Evolutionary conservation across 2,113 vertebrate genomes (phyloP).

Genomic region (Aspiorhynchus laticeps): DNA sequence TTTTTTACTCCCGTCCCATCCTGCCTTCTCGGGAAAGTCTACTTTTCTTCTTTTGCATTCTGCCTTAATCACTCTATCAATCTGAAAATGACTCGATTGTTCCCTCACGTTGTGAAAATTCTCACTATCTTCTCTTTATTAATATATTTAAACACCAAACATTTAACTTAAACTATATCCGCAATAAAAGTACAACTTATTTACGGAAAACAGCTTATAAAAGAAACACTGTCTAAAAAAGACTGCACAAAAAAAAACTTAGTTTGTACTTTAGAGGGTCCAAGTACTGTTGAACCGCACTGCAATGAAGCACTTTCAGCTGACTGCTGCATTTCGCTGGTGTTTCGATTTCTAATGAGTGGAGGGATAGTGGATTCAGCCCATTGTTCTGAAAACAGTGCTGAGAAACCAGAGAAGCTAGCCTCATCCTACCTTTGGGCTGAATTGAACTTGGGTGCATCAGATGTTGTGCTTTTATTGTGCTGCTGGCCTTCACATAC

Average conservation of each 20-base stretch:
- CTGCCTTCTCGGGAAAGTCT: constrained; percentile 33
- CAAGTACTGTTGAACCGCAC: not conserved
- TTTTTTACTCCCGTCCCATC: constrained; percentile 44
- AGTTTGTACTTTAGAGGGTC: not conserved
- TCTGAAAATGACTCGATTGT: not conserved
- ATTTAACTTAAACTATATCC: not conserved
- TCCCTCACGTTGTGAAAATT: not conserved
- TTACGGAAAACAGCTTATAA: not conserved
- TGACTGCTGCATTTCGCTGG: constrained; percentile 39
- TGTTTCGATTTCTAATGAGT: constrained; percentile 46
- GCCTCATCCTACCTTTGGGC: constrained; percentile 8
- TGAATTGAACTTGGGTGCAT: not conserved
- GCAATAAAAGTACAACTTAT: not conserved
- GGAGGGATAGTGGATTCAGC: constrained; percentile 41
- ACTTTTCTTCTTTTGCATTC: not conserved
- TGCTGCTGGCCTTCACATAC: not conserved
- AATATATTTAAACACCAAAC: not conserved
- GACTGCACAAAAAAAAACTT: constrained; percentile 5
- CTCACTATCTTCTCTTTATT: not conserved
- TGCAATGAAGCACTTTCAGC: constrained; percentile 42
- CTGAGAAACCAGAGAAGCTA: constrained; percentile 5
- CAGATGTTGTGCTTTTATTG: not conserved
- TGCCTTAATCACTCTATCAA: not conserved
- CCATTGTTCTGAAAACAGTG: constrained; percentile 41
- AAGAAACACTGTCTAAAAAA: not conserved